Conservation (phyloP, 30 jellyfish, hydroid and myxozoan genomes). For the Hydra vulgaris region DNA sequence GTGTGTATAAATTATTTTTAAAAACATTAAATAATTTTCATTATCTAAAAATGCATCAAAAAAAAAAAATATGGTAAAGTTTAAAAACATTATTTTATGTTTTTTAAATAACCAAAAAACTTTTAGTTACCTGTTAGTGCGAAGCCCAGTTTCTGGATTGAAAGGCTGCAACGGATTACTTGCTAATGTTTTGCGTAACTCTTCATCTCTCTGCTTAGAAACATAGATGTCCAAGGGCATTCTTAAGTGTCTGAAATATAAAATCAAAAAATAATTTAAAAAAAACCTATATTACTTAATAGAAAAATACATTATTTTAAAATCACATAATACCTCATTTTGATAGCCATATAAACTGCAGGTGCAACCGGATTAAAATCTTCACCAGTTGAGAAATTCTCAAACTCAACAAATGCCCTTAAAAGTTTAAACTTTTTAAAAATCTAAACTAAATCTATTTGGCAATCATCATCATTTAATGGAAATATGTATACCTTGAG, state of each 20-base stretch:
- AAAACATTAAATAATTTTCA: too few relatives aligned
- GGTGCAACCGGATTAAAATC: conserved; percentile 39
- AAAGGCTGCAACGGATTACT: conserved; percentile 18
- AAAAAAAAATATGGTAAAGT: not conserved
- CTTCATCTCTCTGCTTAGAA: conserved; percentile 55
- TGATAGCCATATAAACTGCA: conserved; percentile 83
- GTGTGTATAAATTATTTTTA: too few relatives aligned
- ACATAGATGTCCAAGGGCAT: conserved; percentile 49
- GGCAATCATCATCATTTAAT: not conserved
- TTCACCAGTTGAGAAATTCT: conserved; percentile 29
- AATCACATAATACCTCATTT: too few relatives aligned
- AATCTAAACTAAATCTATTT: not conserved
- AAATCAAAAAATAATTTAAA: not conserved
- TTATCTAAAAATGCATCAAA: too few relatives aligned
- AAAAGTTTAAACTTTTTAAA: too few relatives aligned
- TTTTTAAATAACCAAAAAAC: not conserved
- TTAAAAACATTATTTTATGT: not conserved
- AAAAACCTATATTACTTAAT: too few relatives aligned
- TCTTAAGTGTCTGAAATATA: conserved; percentile 52
- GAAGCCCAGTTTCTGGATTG: conserved; percentile 37
- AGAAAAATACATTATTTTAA: too few relatives aligned
- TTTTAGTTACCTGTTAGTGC: conserved; percentile 36
- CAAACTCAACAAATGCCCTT: conserved; percentile 92
- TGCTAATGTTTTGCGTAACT: conserved; percentile 13
- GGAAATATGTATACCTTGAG: conserved; percentile 46